Percentiles rank a stretch among this genome's conserved stretches.
Evolutionary conservation across 2,113 vertebrate genomes (phyloP).

Genomic region (Turnix velox): DNA sequence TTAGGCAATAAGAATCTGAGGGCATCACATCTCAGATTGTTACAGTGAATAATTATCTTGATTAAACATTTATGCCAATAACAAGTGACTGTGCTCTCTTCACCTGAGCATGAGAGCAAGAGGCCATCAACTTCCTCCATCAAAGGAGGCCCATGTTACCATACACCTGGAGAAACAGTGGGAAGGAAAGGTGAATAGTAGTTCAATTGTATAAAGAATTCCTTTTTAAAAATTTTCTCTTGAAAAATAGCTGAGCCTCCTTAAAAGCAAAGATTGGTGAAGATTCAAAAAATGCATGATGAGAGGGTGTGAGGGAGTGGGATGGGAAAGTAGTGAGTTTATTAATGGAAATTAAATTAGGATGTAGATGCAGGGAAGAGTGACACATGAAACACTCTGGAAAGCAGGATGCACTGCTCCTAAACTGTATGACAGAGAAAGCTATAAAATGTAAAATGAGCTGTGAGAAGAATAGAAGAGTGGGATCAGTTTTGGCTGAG

Average conservation of each 20-base stretch:
- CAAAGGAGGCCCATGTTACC: not conserved
- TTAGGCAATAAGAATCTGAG: not conserved
- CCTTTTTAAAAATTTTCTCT: not conserved
- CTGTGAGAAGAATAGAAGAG: not conserved
- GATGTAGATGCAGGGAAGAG: not conserved
- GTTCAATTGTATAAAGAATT: not conserved
- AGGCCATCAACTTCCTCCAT: not conserved
- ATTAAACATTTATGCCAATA: constrained; percentile 31
- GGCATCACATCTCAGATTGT: not conserved
- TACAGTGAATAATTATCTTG: constrained; percentile 13
- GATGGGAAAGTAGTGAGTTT: not conserved
- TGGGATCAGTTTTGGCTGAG: not conserved
- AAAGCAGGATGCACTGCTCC: not conserved
- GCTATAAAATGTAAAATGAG: not conserved
- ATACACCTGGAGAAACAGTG: not conserved
- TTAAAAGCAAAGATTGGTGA: not conserved
- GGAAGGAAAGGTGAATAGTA: not conserved
- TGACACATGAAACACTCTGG: not conserved
- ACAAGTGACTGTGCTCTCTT: not conserved
- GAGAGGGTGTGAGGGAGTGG: not conserved
- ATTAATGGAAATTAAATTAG: not conserved
- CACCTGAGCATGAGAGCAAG: not conserved
- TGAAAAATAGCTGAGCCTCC: not conserved
- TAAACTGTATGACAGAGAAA: not conserved
- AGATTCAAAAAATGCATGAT: not conserved